Evolutionary conservation across 2,113 vertebrate species (phyloP).

Genomic region (Caracal caracal): DNA sequence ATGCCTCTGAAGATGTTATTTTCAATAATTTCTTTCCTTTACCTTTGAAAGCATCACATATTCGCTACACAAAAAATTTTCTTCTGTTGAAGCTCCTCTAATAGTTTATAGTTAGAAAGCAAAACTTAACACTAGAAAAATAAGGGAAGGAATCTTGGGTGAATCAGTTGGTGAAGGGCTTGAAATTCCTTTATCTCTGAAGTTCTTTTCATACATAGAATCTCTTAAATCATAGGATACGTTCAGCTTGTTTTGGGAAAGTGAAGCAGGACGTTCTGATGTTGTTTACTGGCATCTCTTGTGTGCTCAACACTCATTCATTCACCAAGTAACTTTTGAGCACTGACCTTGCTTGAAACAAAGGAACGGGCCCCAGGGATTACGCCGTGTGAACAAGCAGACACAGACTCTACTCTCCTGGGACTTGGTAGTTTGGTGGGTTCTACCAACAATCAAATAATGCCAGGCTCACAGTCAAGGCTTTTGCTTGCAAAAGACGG

Average conservation of each 20-base stretch:
- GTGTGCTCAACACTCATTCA: neutral
- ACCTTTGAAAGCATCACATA: neutral
- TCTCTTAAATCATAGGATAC: neutral
- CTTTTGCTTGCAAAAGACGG: neutral
- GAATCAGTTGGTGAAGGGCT: neutral
- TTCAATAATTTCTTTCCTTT: conserved; percentile 25
- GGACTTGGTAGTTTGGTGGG: neutral
- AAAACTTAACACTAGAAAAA: conserved; percentile 6
- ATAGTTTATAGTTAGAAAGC: conserved; percentile 21
- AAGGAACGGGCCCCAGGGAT: neutral
- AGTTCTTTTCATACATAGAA: neutral
- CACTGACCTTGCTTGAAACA: neutral
- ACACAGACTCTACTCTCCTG: neutral
- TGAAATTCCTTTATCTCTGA: neutral
- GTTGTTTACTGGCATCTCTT: neutral
- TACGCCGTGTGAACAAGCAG: neutral
- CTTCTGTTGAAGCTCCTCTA: conserved; percentile 19
- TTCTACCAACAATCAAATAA: neutral
- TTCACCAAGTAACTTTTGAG: neutral
- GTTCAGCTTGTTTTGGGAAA: neutral
- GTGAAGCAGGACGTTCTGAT: neutral
- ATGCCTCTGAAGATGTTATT: neutral
- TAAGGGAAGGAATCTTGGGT: neutral
- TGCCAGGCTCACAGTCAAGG: neutral
- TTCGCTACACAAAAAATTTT: neutral